A percentile compares a stretch with the other conserved stretches of the same genome.
These are phyloP conservation scores for Poicephalus gulielmi DNA, from an alignment of 2,113 vertebrate species.

Conservation along the genomic window DNA sequence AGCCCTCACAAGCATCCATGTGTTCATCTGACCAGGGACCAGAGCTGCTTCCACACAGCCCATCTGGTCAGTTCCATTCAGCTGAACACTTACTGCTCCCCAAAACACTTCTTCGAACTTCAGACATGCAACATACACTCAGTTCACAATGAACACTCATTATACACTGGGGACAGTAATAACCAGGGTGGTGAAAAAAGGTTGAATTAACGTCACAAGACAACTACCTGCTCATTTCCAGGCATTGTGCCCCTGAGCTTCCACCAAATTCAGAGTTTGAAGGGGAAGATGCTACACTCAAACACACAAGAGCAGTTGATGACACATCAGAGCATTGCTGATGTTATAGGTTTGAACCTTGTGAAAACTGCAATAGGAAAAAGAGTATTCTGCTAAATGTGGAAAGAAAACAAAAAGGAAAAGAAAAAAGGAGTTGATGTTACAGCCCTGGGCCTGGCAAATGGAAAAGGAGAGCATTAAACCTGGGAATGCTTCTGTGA, in stretches of 20 bases:
- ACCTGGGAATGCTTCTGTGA: not conserved
- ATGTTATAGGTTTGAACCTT: not conserved
- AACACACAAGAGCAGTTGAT: not conserved
- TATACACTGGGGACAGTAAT: not conserved
- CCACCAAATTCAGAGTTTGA: not conserved
- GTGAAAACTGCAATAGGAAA: not conserved
- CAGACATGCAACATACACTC: not conserved
- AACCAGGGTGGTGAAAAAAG: no score
- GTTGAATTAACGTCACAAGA: not conserved
- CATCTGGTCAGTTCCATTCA: not conserved
- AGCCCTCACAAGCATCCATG: not conserved
- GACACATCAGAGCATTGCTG: accelerated
- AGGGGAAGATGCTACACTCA: not conserved
- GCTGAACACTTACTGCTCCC: not conserved
- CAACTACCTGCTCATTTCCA: not conserved
- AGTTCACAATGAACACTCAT: not conserved
- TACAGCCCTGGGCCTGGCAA: not conserved
- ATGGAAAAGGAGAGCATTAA: not conserved
- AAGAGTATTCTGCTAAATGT: not conserved
- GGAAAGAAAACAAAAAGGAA: accelerated
- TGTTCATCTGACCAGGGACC: not conserved
- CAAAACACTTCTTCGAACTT: not conserved
- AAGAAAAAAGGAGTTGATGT: not conserved
- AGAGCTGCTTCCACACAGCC: not conserved
- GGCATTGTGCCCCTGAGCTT: not conserved